These are phyloP conservation scores for Ciconia nigra DNA, from an alignment of 2,797 vertebrate species.

Conservation along the genomic window DNA sequence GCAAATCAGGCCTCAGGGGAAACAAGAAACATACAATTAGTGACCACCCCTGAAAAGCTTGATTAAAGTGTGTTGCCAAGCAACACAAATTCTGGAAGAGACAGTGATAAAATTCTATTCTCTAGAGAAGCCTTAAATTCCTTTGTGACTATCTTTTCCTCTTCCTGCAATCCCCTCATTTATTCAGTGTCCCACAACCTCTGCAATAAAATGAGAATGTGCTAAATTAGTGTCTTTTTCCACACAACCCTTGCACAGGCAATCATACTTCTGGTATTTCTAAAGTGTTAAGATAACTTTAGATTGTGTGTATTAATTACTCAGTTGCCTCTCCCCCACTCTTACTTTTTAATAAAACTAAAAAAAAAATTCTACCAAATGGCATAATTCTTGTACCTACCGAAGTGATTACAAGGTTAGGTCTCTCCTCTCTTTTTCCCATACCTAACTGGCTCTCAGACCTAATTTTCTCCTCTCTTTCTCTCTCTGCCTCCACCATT, in stretches of 20 bases:
- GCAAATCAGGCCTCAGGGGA: not conserved
- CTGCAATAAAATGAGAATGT: not conserved
- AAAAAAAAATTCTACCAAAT: not conserved
- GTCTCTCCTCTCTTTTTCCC: not conserved
- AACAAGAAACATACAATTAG: not conserved
- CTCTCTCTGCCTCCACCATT: not conserved
- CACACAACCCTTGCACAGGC: not conserved
- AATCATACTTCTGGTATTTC: not conserved
- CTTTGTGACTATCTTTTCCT: not conserved
- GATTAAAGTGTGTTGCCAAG: slow-evolving; percentile 29
- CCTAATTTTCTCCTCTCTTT: not conserved
- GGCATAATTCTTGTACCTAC: not conserved
- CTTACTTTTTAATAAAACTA: not conserved
- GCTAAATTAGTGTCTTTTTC: not conserved
- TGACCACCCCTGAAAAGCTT: slow-evolving; percentile 18
- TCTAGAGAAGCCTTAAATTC: not conserved
- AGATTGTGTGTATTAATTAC: not conserved
- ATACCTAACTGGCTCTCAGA: not conserved
- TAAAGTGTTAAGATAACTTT: not conserved
- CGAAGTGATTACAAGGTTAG: not conserved
- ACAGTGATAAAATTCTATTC: not conserved
- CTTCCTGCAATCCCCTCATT: not conserved
- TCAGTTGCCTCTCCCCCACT: not conserved
- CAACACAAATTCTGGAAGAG: slow-evolving; percentile 27
- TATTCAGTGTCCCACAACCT: not conserved